Evolutionary conservation across 2,113 vertebrate species (phyloP).

Genomic region (Osmerus mordax): DNA sequence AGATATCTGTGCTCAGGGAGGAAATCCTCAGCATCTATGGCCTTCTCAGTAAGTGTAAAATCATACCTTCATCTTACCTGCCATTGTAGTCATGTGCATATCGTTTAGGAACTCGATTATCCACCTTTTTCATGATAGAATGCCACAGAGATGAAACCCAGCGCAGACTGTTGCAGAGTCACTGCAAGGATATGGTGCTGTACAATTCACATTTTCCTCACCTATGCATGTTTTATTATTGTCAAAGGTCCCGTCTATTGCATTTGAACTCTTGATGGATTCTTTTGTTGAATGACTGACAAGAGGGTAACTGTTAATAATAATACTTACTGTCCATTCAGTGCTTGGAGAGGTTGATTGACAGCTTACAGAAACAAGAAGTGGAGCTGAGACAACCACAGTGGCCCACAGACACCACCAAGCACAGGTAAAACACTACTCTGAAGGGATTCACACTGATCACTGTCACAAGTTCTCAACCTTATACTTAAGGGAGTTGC

Average conservation of each 20-base stretch:
- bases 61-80: neutral
- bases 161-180: neutral
- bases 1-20: slow-evolving; percentile 6
- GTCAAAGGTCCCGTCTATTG: neutral
- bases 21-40: slow-evolving; percentile 12
- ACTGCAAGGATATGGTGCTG: slow-evolving; percentile 8
- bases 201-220: neutral
- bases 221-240: neutral
- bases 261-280: neutral
- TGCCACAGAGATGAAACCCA: slow-evolving; percentile 1
- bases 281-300: neutral
- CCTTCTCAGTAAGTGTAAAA: slow-evolving; percentile 16
- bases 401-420: neutral
- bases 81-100: neutral
- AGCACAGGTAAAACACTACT: neutral
- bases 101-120: neutral
- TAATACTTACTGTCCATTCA: neutral
- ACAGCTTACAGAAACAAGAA: neutral
- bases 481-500: neutral
- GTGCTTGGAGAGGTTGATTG: slow-evolving; percentile 12
- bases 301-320: neutral
- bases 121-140: neutral
- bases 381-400: neutral
- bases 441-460: neutral
- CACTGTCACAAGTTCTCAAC: no score